A percentile compares a stretch with the other conserved stretches of the same genome.
These are phyloP conservation scores for Hippoglossus hippoglossus DNA, from an alignment of 2,797 vertebrate genomes.

Conservation along the genomic window DNA sequence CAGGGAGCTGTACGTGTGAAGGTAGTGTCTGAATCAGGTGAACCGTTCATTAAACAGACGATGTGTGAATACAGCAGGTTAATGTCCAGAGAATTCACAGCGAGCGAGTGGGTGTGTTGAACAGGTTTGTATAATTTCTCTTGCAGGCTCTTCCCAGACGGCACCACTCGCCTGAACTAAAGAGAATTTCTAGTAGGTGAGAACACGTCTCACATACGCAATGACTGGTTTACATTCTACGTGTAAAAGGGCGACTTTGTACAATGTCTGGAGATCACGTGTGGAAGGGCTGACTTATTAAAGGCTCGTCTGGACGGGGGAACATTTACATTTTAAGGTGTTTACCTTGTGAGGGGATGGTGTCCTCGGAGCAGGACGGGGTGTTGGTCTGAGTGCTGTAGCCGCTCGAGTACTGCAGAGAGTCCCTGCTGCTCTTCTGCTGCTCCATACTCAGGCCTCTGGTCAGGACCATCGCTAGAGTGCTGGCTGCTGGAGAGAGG, in stretches of 20 bases:
- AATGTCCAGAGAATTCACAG: neutral
- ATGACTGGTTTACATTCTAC: neutral
- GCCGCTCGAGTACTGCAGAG: conserved; percentile 96
- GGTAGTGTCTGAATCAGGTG: neutral
- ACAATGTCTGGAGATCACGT: neutral
- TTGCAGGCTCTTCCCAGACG: no score
- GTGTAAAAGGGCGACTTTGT: neutral
- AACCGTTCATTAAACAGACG: neutral
- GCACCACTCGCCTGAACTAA: no score
- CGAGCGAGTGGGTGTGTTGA: no score
- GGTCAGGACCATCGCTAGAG: conserved; percentile 96
- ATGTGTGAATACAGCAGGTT: neutral
- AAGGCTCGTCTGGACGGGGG: neutral
- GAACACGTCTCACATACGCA: no score
- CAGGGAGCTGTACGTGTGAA: neutral
- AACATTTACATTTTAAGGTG: no score
- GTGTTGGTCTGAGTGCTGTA: conserved; percentile 98
- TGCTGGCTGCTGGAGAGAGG: conserved; percentile 91
- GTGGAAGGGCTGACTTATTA: neutral
- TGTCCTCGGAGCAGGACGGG: conserved; percentile 97
- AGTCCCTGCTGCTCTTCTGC: conserved; percentile 98
- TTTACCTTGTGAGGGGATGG: conserved; percentile 97
- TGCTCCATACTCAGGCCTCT: conserved; percentile 95
- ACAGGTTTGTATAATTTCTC: no score
- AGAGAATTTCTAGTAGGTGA: no score